These are phyloP conservation scores for Danaus melanippus DNA, from an alignment of 1,140 invertebrate genomes.

Conservation along the genomic window DNA sequence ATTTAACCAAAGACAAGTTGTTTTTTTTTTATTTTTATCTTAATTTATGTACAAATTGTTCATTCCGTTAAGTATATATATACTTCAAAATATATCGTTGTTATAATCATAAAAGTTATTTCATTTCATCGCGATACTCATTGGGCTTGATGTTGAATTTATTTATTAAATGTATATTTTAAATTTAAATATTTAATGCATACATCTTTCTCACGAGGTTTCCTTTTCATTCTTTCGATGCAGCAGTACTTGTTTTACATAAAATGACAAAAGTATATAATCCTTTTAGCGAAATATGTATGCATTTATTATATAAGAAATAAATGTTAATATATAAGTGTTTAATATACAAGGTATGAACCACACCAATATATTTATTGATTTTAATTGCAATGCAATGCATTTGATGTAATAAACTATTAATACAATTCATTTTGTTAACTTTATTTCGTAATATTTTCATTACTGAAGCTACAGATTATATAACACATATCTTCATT, in stretches of 20 bases:
- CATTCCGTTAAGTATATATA: slow-evolving; percentile 25
- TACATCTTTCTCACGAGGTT: too few species aligned
- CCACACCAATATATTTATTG: slow-evolving; percentile 63
- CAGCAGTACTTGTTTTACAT: too few species aligned
- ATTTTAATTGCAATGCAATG: slow-evolving; percentile 59
- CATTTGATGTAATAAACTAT: slow-evolving; percentile 69
- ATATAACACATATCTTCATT: too few species aligned
- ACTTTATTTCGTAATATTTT: too few species aligned
- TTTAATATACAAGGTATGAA: slow-evolving; percentile 49
- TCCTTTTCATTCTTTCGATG: too few species aligned
- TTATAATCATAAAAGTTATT: not conserved
- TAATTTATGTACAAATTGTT: slow-evolving; percentile 13
- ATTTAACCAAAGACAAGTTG: slow-evolving; percentile 45
- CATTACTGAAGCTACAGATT: too few species aligned
- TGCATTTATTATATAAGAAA: slow-evolving; percentile 15
- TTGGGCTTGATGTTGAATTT: too few species aligned
- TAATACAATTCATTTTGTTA: slow-evolving; percentile 27
- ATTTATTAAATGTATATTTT: too few species aligned
- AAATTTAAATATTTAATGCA: too few species aligned
- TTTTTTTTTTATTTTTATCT: slow-evolving; percentile 14
- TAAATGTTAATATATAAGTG: slow-evolving; percentile 25
- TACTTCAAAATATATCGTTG: slow-evolving; percentile 11
- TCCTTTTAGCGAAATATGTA: not conserved
- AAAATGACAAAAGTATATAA: too few species aligned
- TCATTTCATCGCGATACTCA: too few species aligned